Evolutionary conservation across 1,140 invertebrate species (phyloP).

Genomic region (Nilaparvata lugens): DNA sequence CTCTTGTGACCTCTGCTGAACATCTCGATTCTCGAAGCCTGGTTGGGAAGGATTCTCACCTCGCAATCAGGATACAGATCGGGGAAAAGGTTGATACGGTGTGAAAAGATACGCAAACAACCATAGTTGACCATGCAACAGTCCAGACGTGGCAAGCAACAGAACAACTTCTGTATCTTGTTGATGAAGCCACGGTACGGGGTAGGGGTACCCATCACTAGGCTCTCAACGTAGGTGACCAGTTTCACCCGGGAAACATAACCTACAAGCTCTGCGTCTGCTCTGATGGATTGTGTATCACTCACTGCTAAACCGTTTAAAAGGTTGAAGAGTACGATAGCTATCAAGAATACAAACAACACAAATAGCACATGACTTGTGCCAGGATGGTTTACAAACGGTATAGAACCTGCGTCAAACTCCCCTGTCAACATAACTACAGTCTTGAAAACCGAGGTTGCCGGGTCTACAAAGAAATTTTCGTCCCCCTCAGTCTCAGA

Average conservation of each 20-base stretch:
- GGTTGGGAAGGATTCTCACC: conserved; percentile 51
- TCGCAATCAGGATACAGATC: conserved; percentile 46
- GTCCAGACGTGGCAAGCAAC: conserved; percentile 36
- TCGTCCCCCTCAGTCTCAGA: conserved; percentile 36
- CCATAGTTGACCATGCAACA: conserved; percentile 34
- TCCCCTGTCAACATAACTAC: conserved; percentile 77
- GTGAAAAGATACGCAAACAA: conserved; percentile 36
- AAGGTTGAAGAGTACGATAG: conserved; percentile 69
- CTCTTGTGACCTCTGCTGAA: conserved; percentile 16
- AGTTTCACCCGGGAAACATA: conserved; percentile 57
- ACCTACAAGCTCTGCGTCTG: conserved; percentile 63
- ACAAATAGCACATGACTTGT: conserved; percentile 63
- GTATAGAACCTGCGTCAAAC: conserved; percentile 65
- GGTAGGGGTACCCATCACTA: conserved; percentile 46
- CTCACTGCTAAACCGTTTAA: conserved; percentile 72
- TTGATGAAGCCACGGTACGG: conserved; percentile 33
- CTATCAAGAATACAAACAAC: conserved; percentile 67
- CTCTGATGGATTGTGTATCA: conserved; percentile 63
- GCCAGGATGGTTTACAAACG: conserved; percentile 54
- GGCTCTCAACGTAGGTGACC: conserved; percentile 60
- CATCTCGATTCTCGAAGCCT: conserved; percentile 37
- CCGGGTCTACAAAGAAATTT: conserved; percentile 50
- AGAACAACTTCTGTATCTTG: conserved; percentile 36
- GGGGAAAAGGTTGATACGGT: conserved; percentile 51
- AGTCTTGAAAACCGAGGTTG: conserved; percentile 62